These are phyloP conservation scores for Luscinia luscinia DNA, from an alignment of 2,797 vertebrate species.

Conservation along the genomic window DNA sequence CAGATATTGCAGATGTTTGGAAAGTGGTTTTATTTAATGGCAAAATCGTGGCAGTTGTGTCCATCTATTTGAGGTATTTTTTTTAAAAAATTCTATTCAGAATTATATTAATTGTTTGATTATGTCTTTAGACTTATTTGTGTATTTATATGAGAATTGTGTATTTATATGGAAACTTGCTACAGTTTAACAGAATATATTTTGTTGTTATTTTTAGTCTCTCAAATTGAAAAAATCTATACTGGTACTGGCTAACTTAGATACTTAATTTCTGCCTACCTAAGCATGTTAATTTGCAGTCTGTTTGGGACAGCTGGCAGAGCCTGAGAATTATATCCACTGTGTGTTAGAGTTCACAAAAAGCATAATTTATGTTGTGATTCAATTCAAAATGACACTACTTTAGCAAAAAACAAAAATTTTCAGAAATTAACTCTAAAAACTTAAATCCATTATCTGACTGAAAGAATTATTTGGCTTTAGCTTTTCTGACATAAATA, in stretches of 20 bases:
- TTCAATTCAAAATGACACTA: neutral
- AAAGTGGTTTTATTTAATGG: neutral
- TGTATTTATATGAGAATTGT: neutral
- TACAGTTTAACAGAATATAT: neutral
- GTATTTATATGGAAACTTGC: neutral
- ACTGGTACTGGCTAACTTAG: neutral
- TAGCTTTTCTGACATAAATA: neutral
- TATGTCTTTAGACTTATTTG: neutral
- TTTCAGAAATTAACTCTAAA: neutral
- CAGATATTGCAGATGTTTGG: neutral
- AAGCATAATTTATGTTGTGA: neutral
- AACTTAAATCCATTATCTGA: neutral
- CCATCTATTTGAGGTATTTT: neutral
- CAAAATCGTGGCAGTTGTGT: neutral
- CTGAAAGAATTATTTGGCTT: neutral
- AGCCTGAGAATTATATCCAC: neutral
- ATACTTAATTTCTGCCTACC: neutral
- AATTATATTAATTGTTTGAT: neutral
- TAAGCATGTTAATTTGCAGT: neutral
- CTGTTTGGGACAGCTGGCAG: neutral
- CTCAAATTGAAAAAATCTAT: neutral
- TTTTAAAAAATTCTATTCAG: neutral
- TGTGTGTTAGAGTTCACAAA: neutral
- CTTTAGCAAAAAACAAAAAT: neutral
- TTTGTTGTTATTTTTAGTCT: neutral